phyloP scores from a whole-genome alignment of 2,888 invertebrate genomes.

The Chrysotoxum bicinctum region DNA sequence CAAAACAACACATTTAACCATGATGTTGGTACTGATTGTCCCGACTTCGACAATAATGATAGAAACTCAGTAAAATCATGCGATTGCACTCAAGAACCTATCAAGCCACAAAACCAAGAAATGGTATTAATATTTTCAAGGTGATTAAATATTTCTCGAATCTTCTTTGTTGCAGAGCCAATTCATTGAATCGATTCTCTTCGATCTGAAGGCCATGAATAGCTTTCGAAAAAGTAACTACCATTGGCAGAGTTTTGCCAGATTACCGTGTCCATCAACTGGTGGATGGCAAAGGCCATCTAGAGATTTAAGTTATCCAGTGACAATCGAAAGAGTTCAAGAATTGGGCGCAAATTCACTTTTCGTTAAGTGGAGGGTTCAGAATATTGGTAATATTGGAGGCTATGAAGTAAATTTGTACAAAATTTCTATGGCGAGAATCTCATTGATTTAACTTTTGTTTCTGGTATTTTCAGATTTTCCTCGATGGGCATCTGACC shows the following conservation, averaged over 20 bases:
- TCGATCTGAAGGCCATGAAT: conserved; percentile 78
- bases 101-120: not conserved
- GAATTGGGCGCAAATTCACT: conserved; percentile 77
- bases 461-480: conserved; percentile 75
- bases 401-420: conserved; percentile 79
- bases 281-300: conserved; percentile 1
- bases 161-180: conserved; percentile 74
- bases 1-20: not conserved
- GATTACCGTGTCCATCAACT: not conserved
- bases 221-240: conserved; percentile 74
- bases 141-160: not conserved
- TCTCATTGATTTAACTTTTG: not conserved
- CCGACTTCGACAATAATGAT: not conserved
- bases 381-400: conserved; percentile 76
- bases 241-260: not conserved
- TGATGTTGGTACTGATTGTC: conserved; percentile 11
- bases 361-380: conserved; percentile 78
- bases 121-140: not conserved
- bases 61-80: not conserved
- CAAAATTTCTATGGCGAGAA: not conserved
- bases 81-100: not conserved
- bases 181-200: conserved; percentile 78
- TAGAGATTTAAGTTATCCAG: conserved; percentile 74
- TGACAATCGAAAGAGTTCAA: conserved; percentile 76
- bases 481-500: conserved; percentile 78